A percentile compares a stretch with the other conserved stretches of the same genome.
phyloP scores from a whole-genome alignment of 2,888 invertebrate genomes.

The Oegoconia quadripuncta region DNA sequence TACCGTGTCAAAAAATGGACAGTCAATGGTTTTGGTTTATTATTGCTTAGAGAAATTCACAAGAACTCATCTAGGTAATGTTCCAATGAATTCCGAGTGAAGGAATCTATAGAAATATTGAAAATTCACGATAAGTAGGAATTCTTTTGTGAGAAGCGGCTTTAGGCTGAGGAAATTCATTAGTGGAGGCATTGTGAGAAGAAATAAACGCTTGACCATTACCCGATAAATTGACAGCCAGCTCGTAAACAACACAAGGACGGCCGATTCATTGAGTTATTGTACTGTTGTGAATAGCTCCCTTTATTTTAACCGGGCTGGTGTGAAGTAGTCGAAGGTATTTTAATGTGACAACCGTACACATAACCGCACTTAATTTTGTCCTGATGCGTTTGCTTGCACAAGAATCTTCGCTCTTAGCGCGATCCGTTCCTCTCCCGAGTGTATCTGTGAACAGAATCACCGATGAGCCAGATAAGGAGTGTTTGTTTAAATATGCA shows the following conservation, averaged over 20 bases:
- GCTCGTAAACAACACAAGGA: constrained; percentile 41
- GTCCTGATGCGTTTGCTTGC: constrained; percentile 66
- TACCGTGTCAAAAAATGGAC: constrained; percentile 18
- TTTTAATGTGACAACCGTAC: constrained; percentile 74
- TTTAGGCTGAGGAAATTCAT: neutral
- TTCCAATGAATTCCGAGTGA: too few relatives aligned
- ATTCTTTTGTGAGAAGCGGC: too few relatives aligned
- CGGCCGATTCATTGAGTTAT: constrained; percentile 60
- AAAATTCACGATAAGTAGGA: too few relatives aligned
- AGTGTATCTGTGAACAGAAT: constrained; percentile 68
- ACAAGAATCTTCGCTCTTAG: constrained; percentile 55
- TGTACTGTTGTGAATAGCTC: constrained; percentile 56
- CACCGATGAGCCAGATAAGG: constrained; percentile 72
- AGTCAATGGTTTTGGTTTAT: neutral
- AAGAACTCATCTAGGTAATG: too few relatives aligned
- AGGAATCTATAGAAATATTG: too few relatives aligned
- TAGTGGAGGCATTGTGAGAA: neutral
- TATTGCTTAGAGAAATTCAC: neutral
- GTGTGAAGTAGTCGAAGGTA: constrained; percentile 64
- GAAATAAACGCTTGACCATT: neutral
- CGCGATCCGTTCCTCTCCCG: constrained; percentile 56
- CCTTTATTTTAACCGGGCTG: constrained; percentile 57
- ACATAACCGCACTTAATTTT: constrained; percentile 78
- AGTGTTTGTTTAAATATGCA: constrained; percentile 74
- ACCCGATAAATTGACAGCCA: constrained; percentile 43